A percentile compares a stretch with the other conserved stretches of the same genome.
Conservation (phyloP, 2,888 invertebrate species). For the Erannis defoliaria region DNA sequence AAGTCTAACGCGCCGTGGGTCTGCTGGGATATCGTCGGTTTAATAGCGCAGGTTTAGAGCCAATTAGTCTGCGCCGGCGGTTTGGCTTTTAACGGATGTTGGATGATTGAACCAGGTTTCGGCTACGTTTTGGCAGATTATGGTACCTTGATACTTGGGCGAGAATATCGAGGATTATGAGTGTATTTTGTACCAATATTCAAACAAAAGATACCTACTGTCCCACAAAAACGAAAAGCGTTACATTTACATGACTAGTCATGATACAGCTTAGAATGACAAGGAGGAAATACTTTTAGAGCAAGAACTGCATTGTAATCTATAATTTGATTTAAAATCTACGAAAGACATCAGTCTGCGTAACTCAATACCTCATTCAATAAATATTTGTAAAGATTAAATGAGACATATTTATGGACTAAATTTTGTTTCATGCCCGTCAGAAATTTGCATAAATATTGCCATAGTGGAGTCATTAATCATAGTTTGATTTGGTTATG, state of each 20-base stretch:
- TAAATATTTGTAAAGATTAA: conserved; percentile 44
- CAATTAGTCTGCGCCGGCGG: conserved; percentile 71
- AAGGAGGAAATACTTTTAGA: too few species aligned
- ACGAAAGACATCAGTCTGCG: neutral
- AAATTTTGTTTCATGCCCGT: conserved; percentile 41
- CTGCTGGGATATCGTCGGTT: conserved; percentile 67
- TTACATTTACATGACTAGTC: too few species aligned
- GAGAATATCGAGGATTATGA: too few species aligned
- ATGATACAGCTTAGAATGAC: too few species aligned
- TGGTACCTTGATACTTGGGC: too few species aligned
- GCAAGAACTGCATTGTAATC: too few species aligned
- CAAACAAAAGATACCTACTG: too few species aligned
- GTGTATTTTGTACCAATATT: too few species aligned
- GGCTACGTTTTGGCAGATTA: neutral
- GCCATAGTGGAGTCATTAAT: conserved; percentile 44
- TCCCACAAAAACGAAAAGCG: too few species aligned
- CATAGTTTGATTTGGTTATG: conserved; percentile 44
- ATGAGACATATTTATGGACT: conserved; percentile 38
- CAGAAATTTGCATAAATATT: conserved; percentile 42
- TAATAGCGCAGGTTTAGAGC: conserved; percentile 75
- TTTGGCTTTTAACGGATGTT: conserved; percentile 34
- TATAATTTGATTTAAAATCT: too few species aligned
- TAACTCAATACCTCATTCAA: conserved; percentile 20
- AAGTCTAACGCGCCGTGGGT: conserved; percentile 68
- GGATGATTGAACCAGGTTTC: neutral